Evolutionary conservation across 2,797 vertebrate species (phyloP), one percentile per base, ranked within the genome.

Genomic region (Gila robusta): DNA sequence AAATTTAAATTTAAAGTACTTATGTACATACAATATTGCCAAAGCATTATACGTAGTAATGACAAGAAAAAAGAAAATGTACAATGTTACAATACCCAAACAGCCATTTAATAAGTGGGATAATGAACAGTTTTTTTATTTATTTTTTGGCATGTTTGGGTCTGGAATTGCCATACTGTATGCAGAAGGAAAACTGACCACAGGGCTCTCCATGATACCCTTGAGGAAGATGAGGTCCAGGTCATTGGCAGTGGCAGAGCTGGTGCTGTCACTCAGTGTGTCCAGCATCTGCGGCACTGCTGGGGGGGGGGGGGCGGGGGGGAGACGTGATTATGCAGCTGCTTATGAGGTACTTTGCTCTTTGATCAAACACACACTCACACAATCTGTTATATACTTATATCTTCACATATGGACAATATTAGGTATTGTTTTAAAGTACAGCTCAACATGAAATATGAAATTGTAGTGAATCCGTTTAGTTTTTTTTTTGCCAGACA

Each of bases 221-320:
- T 98, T 99, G 88, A 99, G 96, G 92, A 98, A 99, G 94, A 99
- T 98, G 81, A 99, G 96, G 93, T 99, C 98, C 93, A 99, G 96
- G 94, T 98, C 98, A 92, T 99, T 98, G 91, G 98, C 98, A 0
- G 96, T 98, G 73, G 97, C 97, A 11, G 98, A 97, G 79, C 96
- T 96, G 5, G 97, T 97, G 91, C 97, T 97, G 92, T 98, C 97
- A 32, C 97, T 98, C 93, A 98, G 96, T 70, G 96, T 95, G 89
- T 99, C 98, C 93, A 97, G 92, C 86, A 97, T 96, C 92, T 97
- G 97, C 93, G 96, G 96, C 91, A 94, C 97, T 95, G 93, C 93
- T 95, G 39, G 69, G 69, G 37, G 37, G 37, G 37, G 7, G 9
- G 11, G 78, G 11, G 62, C 6, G 37, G 37, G 37, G 37, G 7